phyloP scores from a whole-genome alignment of 2,797 vertebrate genomes.

The Fundulus diaphanus region DNA sequence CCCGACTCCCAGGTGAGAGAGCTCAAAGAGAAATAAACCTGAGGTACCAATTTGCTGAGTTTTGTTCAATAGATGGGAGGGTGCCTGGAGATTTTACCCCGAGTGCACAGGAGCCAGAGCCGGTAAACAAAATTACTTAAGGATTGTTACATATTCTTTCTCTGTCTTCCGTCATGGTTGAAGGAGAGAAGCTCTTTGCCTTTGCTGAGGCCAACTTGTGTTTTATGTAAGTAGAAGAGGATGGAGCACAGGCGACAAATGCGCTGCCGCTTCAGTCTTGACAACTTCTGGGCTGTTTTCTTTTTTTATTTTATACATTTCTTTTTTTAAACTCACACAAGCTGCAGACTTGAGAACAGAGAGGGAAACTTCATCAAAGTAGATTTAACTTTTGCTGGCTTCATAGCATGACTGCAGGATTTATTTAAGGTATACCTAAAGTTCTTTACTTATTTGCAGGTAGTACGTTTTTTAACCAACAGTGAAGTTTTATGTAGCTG shows the following conservation, averaged over 20 bases:
- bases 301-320: slow-evolving; percentile 47
- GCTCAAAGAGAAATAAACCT: slow-evolving; percentile 85
- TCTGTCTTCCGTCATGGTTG: slow-evolving; percentile 70
- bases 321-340: slow-evolving; percentile 9
- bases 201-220: slow-evolving; percentile 59
- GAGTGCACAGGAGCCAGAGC: slow-evolving; percentile 61
- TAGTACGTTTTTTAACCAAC: slow-evolving; percentile 35
- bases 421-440: slow-evolving; percentile 39
- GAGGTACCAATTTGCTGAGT: slow-evolving; percentile 89
- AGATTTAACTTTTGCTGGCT: slow-evolving; percentile 53
- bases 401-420: slow-evolving; percentile 36
- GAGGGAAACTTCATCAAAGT: slow-evolving; percentile 69
- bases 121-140: slow-evolving; percentile 81
- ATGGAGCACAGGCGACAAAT: slow-evolving; percentile 47
- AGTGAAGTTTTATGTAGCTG: slow-evolving; percentile 47
- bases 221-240: slow-evolving; percentile 61
- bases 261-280: slow-evolving; percentile 56
- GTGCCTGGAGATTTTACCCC: slow-evolving; percentile 73
- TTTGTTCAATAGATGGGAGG: slow-evolving; percentile 86
- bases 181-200: slow-evolving; percentile 74
- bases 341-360: slow-evolving; percentile 27
- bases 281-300: slow-evolving; percentile 50
- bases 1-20: slow-evolving; percentile 83
- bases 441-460: slow-evolving; percentile 36
- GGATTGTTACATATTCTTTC: slow-evolving; percentile 70